These are phyloP conservation scores for Tachystola acroxantha DNA, from an alignment of 2,888 invertebrate genomes.

Conservation along the genomic window DNA sequence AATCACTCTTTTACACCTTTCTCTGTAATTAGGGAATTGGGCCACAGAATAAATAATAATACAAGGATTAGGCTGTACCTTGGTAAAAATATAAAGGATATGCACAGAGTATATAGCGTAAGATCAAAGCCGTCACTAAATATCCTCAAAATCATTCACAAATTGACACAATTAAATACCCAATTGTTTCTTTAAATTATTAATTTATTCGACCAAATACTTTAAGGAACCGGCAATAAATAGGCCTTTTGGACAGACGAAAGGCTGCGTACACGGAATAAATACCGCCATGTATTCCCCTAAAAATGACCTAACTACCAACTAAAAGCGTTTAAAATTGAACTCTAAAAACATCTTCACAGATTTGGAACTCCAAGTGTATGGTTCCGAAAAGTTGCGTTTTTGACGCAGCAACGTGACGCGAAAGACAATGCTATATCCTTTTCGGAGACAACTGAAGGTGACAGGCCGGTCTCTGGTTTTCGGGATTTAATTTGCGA, in stretches of 20 bases:
- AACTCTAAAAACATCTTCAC: neutral
- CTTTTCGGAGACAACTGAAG: conserved; percentile 65
- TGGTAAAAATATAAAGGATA: too few relatives aligned
- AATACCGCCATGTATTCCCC: conserved; percentile 31
- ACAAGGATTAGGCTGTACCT: too few relatives aligned
- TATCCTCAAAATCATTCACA: too few relatives aligned
- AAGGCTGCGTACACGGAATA: conserved; percentile 54
- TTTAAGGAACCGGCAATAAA: conserved; percentile 61
- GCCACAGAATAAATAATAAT: too few relatives aligned
- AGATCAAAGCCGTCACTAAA: too few relatives aligned
- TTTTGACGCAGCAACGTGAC: conserved; percentile 5
- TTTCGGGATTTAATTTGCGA: conserved; percentile 66
- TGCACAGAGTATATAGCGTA: too few relatives aligned
- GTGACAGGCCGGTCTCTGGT: conserved; percentile 54
- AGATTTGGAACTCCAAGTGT: neutral
- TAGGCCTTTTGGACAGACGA: conserved; percentile 54
- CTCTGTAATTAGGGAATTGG: too few relatives aligned
- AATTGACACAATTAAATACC: conserved; percentile 23
- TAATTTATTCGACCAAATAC: conserved; percentile 56
- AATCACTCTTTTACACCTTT: too few relatives aligned
- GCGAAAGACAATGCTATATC: conserved; percentile 59
- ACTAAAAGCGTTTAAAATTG: neutral
- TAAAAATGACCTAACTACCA: neutral
- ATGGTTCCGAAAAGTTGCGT: conserved; percentile 7
- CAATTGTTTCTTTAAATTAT: conserved; percentile 38